Base-by-base conservation (phyloP, 2,888 invertebrate species). In the Fissipunctia ypsillon region DNA sequence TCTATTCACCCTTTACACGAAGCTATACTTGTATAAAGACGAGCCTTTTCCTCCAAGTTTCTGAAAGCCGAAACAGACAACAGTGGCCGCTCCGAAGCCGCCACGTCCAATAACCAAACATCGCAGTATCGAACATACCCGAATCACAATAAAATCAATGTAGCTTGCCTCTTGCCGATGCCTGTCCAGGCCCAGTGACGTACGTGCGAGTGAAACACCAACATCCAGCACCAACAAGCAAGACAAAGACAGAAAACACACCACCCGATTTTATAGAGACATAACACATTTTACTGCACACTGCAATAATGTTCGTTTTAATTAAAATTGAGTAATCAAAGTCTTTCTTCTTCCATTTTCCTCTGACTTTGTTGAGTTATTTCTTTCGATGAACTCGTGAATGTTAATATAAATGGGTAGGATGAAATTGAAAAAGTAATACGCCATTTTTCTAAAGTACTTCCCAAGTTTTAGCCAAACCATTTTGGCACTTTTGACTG, bases 81-180 rank as follows among this genome's bases (percentile, higher is more conserved):
- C 69, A 66, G 28, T 35, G 63, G 67, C 56, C 65, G 75, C 57
- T 64, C 22, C 50, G 31, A 63, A 69, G 59, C 75, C 52, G 74
- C 74, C 69, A 60, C 38, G 56, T 72, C 84, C 78, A 79, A 69
- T 85, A 86, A 74, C 80, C 70, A 80, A 84, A 78, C 77, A 82
- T 76, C 83, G 79, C 41, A 57, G 71, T 78, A 77, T 84, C 82
- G 79, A 77, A 84, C 75, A 76, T 72, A 45, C 76, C 70, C 82
- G 79, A 81, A 87, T 85, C 80, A 80, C 87, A 90, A 89, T 90
- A 91, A 92, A 92, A 92, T 92, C 92, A 91, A 92, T 92, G 91
- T 88, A 91, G 92, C 84, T 79, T 83, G 78, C 84, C 88, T 87
- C 83, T 86, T 84, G 78, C 82, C 79, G 88, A 84, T 90, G 89